These are phyloP conservation scores for Halichoeres trimaculatus DNA, from an alignment of 2,113 vertebrate genomes.

Conservation along the genomic window DNA sequence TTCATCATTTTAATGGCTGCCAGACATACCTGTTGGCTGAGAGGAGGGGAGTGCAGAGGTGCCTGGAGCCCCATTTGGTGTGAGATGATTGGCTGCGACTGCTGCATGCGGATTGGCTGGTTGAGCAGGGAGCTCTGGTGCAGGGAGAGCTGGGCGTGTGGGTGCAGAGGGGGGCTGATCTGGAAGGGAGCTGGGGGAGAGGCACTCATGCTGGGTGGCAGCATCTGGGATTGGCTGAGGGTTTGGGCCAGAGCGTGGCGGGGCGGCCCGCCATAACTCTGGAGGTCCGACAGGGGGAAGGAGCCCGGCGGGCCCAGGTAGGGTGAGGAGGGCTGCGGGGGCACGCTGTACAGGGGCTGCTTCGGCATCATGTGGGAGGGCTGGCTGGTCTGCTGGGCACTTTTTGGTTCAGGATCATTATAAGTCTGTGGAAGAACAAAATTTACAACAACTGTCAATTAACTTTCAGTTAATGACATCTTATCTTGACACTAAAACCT, in stretches of 20 bases:
- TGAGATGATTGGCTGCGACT: constrained; percentile 94
- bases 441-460: constrained; percentile 7
- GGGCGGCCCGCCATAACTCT: constrained; percentile 89
- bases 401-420: constrained; percentile 93
- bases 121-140: constrained; percentile 94
- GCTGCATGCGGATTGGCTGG: constrained; percentile 96
- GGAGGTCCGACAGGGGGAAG: constrained; percentile 93
- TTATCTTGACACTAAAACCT: not conserved
- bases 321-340: constrained; percentile 89
- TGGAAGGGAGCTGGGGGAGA: constrained; percentile 94
- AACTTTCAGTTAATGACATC: not conserved
- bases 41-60: constrained; percentile 92
- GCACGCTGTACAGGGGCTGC: constrained; percentile 93
- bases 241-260: constrained; percentile 88
- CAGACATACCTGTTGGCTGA: constrained; percentile 93
- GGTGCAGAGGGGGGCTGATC: constrained; percentile 92
- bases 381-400: constrained; percentile 88
- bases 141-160: constrained; percentile 95
- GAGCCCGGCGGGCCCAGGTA: constrained; percentile 91
- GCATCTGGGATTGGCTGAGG: constrained; percentile 92
- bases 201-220: constrained; percentile 92
- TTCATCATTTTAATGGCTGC: not conserved
- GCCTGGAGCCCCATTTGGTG: constrained; percentile 97
- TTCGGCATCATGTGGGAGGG: constrained; percentile 93
- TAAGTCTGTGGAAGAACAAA: constrained; percentile 86